Percentiles rank a stretch among this genome's conserved stretches.
These are phyloP conservation scores for Amphiprion percula DNA, from an alignment of 2,113 vertebrate genomes.

Conservation along the genomic window DNA sequence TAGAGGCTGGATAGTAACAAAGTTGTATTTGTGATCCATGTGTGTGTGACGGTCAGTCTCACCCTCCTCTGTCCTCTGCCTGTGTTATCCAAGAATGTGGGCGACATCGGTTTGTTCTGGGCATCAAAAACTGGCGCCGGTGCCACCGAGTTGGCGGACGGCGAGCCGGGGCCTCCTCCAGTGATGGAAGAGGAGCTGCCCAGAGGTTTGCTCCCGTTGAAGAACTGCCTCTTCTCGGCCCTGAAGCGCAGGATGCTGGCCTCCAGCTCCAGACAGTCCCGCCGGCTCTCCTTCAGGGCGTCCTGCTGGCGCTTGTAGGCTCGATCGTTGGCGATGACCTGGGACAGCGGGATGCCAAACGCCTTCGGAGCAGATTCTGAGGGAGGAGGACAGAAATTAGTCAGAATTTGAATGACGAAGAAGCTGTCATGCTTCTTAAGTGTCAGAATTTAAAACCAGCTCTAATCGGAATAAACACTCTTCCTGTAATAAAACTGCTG, in stretches of 20 bases:
- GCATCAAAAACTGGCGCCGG: slow-evolving; percentile 42
- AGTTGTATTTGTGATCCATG: too few species aligned
- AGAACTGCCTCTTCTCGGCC: slow-evolving; percentile 82
- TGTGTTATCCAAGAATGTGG: slow-evolving; percentile 64
- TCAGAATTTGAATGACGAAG: too few species aligned
- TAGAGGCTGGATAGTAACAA: too few species aligned
- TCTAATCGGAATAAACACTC: neutral
- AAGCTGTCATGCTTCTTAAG: too few species aligned
- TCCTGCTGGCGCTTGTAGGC: slow-evolving; percentile 84
- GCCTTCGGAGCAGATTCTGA: slow-evolving; percentile 85
- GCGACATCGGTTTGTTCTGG: slow-evolving; percentile 77
- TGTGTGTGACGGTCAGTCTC: slow-evolving; percentile 10
- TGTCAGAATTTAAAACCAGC: too few species aligned
- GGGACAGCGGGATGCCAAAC: slow-evolving; percentile 87
- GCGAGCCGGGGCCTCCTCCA: slow-evolving; percentile 29
- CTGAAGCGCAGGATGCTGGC: slow-evolving; percentile 85
- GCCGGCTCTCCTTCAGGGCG: slow-evolving; percentile 84
- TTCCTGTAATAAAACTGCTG: too few species aligned
- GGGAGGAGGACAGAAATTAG: neutral
- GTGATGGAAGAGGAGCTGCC: slow-evolving; percentile 33
- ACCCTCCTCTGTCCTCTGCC: slow-evolving; percentile 88
- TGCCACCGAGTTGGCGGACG: slow-evolving; percentile 56
- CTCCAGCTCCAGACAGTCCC: slow-evolving; percentile 90
- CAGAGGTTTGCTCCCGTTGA: slow-evolving; percentile 69
- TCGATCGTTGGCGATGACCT: slow-evolving; percentile 87